Conservation (phyloP, 1,140 invertebrate species). For the Ylistrum balloti region DNA sequence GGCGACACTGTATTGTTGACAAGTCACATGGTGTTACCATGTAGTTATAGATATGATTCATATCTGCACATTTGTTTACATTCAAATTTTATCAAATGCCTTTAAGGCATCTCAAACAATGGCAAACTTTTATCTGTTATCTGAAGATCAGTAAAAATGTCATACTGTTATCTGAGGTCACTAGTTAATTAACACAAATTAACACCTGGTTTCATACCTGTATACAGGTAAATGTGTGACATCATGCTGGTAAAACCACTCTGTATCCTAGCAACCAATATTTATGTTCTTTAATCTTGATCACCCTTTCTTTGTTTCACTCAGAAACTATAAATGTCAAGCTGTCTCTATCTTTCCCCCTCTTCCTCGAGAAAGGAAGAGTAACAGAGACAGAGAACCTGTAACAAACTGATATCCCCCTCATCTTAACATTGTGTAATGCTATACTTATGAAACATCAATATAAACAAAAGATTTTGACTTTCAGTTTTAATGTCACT, state of each 20-base stretch:
- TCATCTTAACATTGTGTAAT: too few relatives aligned
- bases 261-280: slow-evolving; percentile 26
- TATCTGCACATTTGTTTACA: not conserved
- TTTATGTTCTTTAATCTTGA: not conserved
- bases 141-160: slow-evolving; percentile 1
- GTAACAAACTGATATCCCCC: too few relatives aligned
- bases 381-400: too few relatives aligned
- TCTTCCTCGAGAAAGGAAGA: too few relatives aligned
- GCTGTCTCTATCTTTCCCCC: too few relatives aligned
- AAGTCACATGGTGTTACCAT: not conserved
- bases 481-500: too few relatives aligned
- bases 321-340: not conserved
- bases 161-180: not conserved
- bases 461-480: too few relatives aligned
- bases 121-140: not conserved
- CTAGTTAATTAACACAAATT: slow-evolving; percentile 23
- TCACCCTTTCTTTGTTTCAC: not conserved
- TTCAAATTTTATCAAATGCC: not conserved
- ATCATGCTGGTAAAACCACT: slow-evolving; percentile 23
- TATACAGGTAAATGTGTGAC: slow-evolving; percentile 31
- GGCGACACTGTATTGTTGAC: not conserved
- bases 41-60: not conserved
- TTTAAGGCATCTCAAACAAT: not conserved
- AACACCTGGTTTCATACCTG: slow-evolving; percentile 31
- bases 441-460: too few relatives aligned